Evolutionary conservation across 2,888 invertebrate genomes (phyloP).

Genomic region (Julus scanicus): DNA sequence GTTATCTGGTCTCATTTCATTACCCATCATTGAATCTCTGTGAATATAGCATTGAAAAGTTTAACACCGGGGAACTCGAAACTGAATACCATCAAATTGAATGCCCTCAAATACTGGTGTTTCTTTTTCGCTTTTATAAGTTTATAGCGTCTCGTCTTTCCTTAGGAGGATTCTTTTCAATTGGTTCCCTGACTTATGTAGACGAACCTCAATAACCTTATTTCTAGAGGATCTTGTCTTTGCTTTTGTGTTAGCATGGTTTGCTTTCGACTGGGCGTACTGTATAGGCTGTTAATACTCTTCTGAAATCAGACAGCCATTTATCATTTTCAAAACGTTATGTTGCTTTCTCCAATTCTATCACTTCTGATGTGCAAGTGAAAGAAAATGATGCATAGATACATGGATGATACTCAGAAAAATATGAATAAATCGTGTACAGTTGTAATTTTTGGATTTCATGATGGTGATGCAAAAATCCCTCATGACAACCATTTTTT

Average conservation of each 20-base stretch:
- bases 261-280: neutral
- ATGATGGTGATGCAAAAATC: no score
- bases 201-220: neutral
- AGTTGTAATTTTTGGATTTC: no score
- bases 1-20: conserved; percentile 13
- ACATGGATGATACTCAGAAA: no score
- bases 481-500: no score
- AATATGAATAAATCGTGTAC: no score
- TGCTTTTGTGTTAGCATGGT: neutral
- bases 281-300: no score
- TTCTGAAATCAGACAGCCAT: neutral
- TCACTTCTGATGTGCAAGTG: no score
- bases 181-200: neutral
- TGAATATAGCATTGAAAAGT: neutral
- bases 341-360: no score
- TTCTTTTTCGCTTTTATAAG: neutral
- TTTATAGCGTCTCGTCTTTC: neutral
- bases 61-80: neutral
- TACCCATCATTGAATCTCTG: neutral
- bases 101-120: neutral
- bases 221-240: neutral
- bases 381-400: no score
- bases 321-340: no score
- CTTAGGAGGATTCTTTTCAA: neutral
- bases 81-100: neutral